Evolutionary conservation across 2,888 invertebrate genomes (phyloP), one percentile per base, ranked within the genome.

Genomic region (Portevinia maculata): DNA sequence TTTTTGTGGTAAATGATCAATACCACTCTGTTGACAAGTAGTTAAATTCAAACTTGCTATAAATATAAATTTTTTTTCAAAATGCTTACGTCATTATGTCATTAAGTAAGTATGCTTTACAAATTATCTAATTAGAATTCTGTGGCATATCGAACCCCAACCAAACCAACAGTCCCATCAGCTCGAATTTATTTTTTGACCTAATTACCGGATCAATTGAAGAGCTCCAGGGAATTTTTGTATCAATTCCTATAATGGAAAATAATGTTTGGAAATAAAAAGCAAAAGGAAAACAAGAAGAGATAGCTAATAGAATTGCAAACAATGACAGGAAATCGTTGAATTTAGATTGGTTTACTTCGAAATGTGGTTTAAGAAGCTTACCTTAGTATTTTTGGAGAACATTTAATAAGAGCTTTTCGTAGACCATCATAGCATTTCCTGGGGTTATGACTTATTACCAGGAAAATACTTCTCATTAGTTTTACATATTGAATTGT

Each of bases 131-230:
- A 74, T 81, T 64, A 64, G 17, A 37, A 69, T 30, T 32, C 13
- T 24, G 8, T 55, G 41, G 24, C 57, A 11, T 7, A 17, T 13
- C 24, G 11, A 24, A 9, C 3, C 0, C 9, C 3, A 11, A 11
- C 8, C 34, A 28, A 28, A 39, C 46, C 17, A 34, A 21, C 17
- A 21, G 13, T 19, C n/a, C 50, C 57, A 64, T 37, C 48, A n/a
- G 28, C 50, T 24, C n/a, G 59, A 75, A 81, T 81, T 70, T 60
- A 81, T 76, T 81, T 76, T 65, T 30, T 24, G 55, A 32, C 70
- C 62, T 55, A 79, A 79, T 79, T 79, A 79, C 57, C 37, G 50
- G 19, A 74, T 79, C 74, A 62, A 79, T 74, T 57, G 46, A 11
- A 59, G 69, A 6, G 11, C 53, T 67, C 34, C n/a, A 15, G 30